Base-by-base conservation (phyloP, 2,113 vertebrate species). In the Phaetusa simplex region DNA sequence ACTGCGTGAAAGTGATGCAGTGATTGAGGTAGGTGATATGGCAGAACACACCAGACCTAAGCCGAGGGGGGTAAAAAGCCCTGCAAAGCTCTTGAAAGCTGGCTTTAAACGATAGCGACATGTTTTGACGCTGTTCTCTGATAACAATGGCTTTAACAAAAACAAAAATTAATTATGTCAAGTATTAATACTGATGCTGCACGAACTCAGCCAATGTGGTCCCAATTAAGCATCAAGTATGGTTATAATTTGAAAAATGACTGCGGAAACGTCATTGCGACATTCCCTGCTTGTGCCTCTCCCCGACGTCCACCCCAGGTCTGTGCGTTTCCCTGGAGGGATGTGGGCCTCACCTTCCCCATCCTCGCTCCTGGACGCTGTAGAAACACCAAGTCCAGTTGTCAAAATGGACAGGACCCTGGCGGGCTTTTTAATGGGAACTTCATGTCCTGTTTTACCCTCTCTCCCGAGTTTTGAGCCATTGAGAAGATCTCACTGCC, bases 131-230 rank as follows among this genome's bases (percentile, higher is more conserved):
- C 83, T 1, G 10, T 62, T 85, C 87, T 84, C 86, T 45, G 85
- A 89, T 61, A 92, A 94, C 88, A 93, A 82, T 14, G 70, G 88
- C 89, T 66, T 27, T 34, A 89, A 92, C 61, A 76, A 40, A 72
- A 94, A 89, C 92, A 88, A 52, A 77, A 93, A 81, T n/a, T 38
- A 45, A 69, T 49, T 52, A 67, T 79, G 83, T 76, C 86, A 87
- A 71, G 50, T 42, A 92, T 67, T 53, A 82, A 86, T 23, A 40
- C 52, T 26, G 65, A 81, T 84, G 86, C 95, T 56, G 82, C 88
- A 43, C 38, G 88, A 92, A 94, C 88, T 43, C 86, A 20, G 47
- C 79, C 92, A 92, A 90, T 55, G 88, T 88, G 96, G 92, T 86
- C 82, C 86, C 79, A 90, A 93, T 90, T 88, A 92, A 66, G 15